Conservation (phyloP, 2,797 vertebrate species). For the Hemitrygon akajei region DNA sequence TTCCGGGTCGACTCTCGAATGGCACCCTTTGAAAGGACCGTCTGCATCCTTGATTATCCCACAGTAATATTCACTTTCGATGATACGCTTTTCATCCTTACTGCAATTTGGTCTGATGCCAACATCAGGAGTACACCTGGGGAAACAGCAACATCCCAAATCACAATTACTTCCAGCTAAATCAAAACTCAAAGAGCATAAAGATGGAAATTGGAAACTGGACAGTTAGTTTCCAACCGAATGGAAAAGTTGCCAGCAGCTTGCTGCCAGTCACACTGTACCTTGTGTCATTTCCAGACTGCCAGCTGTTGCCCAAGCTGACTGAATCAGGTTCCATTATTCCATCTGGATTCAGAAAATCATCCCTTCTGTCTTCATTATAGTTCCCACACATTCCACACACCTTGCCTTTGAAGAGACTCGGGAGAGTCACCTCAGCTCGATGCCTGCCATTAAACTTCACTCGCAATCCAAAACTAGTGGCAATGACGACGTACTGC, state of each 20-base stretch:
- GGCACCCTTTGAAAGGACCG: slow-evolving; percentile 47
- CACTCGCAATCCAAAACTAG: slow-evolving; percentile 47
- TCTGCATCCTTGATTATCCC: slow-evolving; percentile 45
- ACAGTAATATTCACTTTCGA: slow-evolving; percentile 47
- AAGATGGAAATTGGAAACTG: no score
- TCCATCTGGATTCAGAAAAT: slow-evolving; percentile 53
- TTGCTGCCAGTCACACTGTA: slow-evolving; percentile 40
- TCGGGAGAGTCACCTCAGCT: slow-evolving; percentile 50
- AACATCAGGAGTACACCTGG: slow-evolving; percentile 47
- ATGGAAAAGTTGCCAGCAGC: neutral
- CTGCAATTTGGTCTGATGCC: slow-evolving; percentile 44
- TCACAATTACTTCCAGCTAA: neutral
- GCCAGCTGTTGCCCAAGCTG: slow-evolving; percentile 55
- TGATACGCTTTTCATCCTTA: slow-evolving; percentile 44
- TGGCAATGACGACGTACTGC: slow-evolving; percentile 45
- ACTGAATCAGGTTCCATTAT: slow-evolving; percentile 48
- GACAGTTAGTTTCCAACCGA: neutral
- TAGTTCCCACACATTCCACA: slow-evolving; percentile 57
- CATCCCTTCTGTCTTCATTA: slow-evolving; percentile 46
- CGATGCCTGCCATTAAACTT: slow-evolving; percentile 53
- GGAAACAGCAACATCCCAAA: neutral
- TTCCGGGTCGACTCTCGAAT: slow-evolving; percentile 43
- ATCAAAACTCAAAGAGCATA: neutral
- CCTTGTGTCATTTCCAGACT: slow-evolving; percentile 52
- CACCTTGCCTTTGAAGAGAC: slow-evolving; percentile 48